Base-by-base conservation (phyloP, 2,113 vertebrate genomes). In the Eurystomus gularis region DNA sequence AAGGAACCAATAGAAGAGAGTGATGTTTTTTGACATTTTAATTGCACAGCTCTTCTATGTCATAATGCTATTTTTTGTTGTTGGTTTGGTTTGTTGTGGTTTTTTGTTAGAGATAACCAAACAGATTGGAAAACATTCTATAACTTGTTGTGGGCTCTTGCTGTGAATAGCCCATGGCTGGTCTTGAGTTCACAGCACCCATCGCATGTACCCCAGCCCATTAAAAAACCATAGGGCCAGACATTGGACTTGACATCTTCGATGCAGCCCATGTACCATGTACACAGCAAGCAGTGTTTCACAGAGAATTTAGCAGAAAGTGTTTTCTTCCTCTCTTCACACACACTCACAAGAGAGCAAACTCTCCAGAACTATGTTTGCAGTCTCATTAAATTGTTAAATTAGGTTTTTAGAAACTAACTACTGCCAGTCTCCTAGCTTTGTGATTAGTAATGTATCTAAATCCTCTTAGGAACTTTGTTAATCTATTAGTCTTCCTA, bases 391-490 rank as follows among this genome's bases (percentile, higher is more conserved):
- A 57, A 51, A 75, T 28, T 84, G 12, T 61, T 93, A 75, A 58
- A 91, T 4, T 60, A 26, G 7, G 4, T 46, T 90, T 94, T 84
- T 37, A 25, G 31, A 88, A 86, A 44, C 46, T 62, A 62, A 64
- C 60, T 77, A n/a, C 58, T 61, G 40, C 21, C 64, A 81, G 44
- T 54, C 54, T 86, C 16, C 37, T 35, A 86, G 70, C 35, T 79
- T 68, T 79, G 73, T 76, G 84, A 87, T 89, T 89, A 57, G 61
- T 52, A 94, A 60, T 26, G 6, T 77, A 42, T 78, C 65, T 78
- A 94, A 94, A 96, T 93, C 65, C 48, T 89, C 89, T 93, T 76
- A 93, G 78, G 73, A 93, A 69, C 69, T 84, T 69, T n/a, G 70
- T 86, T 70, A 92, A 91, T 76, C 89, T 89, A 76, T 89, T 93